phyloP scores from a whole-genome alignment of 2,797 vertebrate species.

The Falco rusticolus region DNA sequence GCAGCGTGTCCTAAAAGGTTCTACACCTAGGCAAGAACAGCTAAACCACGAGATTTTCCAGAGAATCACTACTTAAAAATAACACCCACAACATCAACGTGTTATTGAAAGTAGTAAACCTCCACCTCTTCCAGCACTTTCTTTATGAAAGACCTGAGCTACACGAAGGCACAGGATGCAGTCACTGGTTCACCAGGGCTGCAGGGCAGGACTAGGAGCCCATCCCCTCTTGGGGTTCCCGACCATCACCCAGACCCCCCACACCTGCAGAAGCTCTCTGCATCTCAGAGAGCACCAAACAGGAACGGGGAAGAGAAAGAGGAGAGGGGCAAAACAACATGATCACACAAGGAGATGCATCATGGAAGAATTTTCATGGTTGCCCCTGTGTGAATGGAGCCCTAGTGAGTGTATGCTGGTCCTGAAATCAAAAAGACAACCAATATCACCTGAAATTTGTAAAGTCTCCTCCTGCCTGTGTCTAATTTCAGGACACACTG shows the following conservation, averaged over 20 bases:
- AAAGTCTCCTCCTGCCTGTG: not conserved
- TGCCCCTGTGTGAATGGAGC: not conserved
- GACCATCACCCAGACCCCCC: fast-evolving
- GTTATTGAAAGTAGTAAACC: not conserved
- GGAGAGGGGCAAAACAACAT: not conserved
- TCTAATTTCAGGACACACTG: not conserved
- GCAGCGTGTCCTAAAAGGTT: not conserved
- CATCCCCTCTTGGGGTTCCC: not conserved
- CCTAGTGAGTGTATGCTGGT: not conserved
- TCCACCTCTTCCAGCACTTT: not conserved
- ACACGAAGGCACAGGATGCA: not conserved
- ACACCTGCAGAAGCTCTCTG: not conserved
- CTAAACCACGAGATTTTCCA: not conserved
- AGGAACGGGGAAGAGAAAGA: not conserved
- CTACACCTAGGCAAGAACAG: not conserved
- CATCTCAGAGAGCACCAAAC: not conserved
- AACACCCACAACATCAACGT: not conserved
- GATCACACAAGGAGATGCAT: not conserved
- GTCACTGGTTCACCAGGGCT: not conserved
- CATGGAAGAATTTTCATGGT: not conserved
- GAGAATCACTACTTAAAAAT: not conserved
- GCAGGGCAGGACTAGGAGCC: not conserved
- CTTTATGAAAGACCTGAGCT: not conserved
- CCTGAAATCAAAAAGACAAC: not conserved
- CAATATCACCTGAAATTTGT: not conserved